phyloP scores from a whole-genome alignment of 2,797 vertebrate genomes.

The Nyctalus aviator region DNA sequence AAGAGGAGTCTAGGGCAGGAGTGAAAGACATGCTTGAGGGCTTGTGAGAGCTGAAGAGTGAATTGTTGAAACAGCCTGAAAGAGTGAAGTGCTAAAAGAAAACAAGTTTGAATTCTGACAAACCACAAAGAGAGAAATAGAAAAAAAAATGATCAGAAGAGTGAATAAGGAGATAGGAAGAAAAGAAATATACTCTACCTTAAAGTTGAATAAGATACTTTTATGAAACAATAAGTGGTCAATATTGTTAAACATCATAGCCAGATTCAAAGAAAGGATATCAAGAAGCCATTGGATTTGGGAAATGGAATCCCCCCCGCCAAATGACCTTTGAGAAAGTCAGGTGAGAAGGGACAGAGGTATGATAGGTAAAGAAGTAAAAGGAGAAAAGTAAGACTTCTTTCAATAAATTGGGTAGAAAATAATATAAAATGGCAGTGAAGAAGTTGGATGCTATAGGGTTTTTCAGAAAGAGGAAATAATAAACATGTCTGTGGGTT shows the following conservation, averaged over 20 bases:
- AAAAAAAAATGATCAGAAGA: background rate
- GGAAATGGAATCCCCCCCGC: background rate
- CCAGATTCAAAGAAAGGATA: slow-evolving; percentile 32
- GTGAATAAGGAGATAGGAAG: background rate
- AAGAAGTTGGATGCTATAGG: background rate
- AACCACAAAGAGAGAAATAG: background rate
- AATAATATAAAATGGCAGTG: background rate
- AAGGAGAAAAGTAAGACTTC: background rate
- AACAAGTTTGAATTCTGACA: background rate
- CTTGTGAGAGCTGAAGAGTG: background rate
- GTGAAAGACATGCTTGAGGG: background rate
- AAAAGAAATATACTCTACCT: background rate
- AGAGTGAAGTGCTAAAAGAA: background rate
- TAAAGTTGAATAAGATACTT: background rate
- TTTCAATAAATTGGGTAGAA: background rate
- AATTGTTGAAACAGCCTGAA: background rate
- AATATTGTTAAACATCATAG: background rate
- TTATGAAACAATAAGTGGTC: slow-evolving; percentile 49
- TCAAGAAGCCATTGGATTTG: slow-evolving; percentile 31
- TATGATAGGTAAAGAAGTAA: background rate
- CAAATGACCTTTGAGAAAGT: slow-evolving; percentile 19
- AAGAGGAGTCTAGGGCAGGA: background rate
- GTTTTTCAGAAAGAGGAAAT: slow-evolving; percentile 44
- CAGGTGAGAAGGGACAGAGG: background rate
- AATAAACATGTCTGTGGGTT: background rate